Base-by-base conservation (phyloP, 2,113 vertebrate species). In the Cyphomyrus plagiostoma region DNA sequence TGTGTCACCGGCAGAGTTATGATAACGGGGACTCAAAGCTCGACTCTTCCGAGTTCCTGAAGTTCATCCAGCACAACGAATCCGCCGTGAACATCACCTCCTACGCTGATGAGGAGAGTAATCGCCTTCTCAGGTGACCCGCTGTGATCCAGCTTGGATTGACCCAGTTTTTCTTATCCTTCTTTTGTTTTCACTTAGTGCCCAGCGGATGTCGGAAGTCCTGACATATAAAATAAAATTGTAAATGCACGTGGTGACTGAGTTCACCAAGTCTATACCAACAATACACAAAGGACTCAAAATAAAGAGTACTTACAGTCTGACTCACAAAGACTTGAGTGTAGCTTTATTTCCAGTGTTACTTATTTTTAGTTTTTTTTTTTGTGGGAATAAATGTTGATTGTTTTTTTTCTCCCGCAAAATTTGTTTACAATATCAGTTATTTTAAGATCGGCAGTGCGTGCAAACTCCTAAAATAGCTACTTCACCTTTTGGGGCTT, bases 51-150 rank as follows among this genome's bases (percentile, higher is more conserved):
- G 98, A 99, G 91, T 97, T 99, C 91, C 96, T 99, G 91, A 98
- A 97, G 74, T 99, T 99, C 94, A 97, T 99, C 94, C 97, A 99
- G 92, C 98, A 98, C 94, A 99, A 99, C 3, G 97, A 98, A 45
- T 97, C 97, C 0, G 96, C 97, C 2, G 94, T 98, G 92, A 98
- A 99, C 93, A 93, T 99, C 94, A 97, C 97, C 90, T 97, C 97
- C 13, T 99, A 98, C 4, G 92, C 96, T 48, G 97, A 99, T 92
- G 96, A 98, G 94, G 98, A 99, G 93, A 98, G 97, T 94, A 99
- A 99, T 95, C 97, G 95, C 88, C 96, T 99, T 92, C 97, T 99
- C 91, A 97, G 98, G 98, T 99, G 88, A 85, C 92, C 48, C 23
- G 39, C 39, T 39, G 35, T n/a, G n/a, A 50, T 21, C 62, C 17